Percentiles rank a stretch among this genome's conserved stretches.
These are phyloP conservation scores for Hydrolagus colliei DNA, from an alignment of 2,797 vertebrate genomes.

Conservation along the genomic window DNA sequence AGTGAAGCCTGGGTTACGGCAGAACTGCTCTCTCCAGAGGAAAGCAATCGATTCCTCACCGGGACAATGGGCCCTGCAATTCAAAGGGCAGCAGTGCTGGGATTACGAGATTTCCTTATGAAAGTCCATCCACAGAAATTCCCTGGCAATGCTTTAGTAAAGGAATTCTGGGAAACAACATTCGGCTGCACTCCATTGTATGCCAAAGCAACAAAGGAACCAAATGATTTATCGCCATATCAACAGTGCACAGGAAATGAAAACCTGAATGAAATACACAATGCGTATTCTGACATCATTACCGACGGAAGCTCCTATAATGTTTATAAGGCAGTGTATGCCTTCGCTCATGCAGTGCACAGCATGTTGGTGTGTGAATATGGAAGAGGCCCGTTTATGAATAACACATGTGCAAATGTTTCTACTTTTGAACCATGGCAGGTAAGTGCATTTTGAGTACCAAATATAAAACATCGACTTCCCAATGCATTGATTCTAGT, in stretches of 20 bases:
- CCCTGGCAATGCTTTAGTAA: background rate
- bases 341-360: conserved; percentile 17
- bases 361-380: background rate
- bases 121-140: background rate
- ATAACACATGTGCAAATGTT: conserved; percentile 1
- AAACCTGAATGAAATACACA: background rate
- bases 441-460: background rate
- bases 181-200: background rate
- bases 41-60: background rate
- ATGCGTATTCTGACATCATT: background rate
- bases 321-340: conserved; percentile 17
- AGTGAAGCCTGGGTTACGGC: conserved; percentile 25
- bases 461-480: too few species aligned
- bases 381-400: background rate
- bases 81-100: background rate
- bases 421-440: conserved; percentile 16
- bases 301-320: background rate
- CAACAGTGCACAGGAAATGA: conserved; percentile 2
- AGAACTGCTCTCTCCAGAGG: background rate
- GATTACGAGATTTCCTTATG: conserved; percentile 1
- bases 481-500: too few species aligned
- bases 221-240: too few species aligned
- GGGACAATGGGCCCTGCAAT: conserved; percentile 5
- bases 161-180: conserved; percentile 16
- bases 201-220: background rate